Evolutionary conservation across 2,113 vertebrate genomes (phyloP).

Genomic region (Xyliphius kryptos): DNA sequence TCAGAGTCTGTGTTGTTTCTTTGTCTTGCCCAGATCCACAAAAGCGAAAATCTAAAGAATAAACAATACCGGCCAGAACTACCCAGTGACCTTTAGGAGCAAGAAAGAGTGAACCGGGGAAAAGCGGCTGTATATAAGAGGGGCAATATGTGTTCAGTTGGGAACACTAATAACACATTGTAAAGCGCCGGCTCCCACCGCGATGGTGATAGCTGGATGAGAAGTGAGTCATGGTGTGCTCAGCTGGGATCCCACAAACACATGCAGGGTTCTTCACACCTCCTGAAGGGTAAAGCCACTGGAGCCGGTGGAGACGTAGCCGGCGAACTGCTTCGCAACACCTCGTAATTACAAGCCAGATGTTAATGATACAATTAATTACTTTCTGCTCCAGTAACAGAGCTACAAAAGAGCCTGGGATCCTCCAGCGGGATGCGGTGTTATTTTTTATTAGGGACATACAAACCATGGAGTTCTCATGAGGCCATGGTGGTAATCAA

Average conservation of each 20-base stretch:
- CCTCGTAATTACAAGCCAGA: constrained; percentile 56
- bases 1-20: constrained; percentile 37
- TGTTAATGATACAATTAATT: constrained; percentile 60
- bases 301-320: constrained; percentile 33
- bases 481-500: constrained; percentile 8
- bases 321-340: constrained; percentile 38
- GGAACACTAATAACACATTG: constrained; percentile 32
- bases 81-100: constrained; percentile 15
- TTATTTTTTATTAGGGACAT: constrained; percentile 55
- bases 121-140: constrained; percentile 28
- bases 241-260: constrained; percentile 21
- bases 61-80: neutral
- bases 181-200: constrained; percentile 25
- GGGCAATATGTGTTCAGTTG: constrained; percentile 21
- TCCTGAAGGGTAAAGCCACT: constrained; percentile 23
- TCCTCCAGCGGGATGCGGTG: constrained; percentile 44
- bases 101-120: constrained; percentile 22
- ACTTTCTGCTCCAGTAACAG: constrained; percentile 47
- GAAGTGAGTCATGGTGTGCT: constrained; percentile 14
- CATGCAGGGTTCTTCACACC: neutral
- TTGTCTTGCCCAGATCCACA: constrained; percentile 16
- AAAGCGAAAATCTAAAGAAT: constrained; percentile 11
- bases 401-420: constrained; percentile 45
- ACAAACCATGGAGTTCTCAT: neutral
- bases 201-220: constrained; percentile 36